These are phyloP conservation scores for Chaetorhynchus papuensis DNA, from an alignment of 2,113 vertebrate genomes.

Conservation along the genomic window DNA sequence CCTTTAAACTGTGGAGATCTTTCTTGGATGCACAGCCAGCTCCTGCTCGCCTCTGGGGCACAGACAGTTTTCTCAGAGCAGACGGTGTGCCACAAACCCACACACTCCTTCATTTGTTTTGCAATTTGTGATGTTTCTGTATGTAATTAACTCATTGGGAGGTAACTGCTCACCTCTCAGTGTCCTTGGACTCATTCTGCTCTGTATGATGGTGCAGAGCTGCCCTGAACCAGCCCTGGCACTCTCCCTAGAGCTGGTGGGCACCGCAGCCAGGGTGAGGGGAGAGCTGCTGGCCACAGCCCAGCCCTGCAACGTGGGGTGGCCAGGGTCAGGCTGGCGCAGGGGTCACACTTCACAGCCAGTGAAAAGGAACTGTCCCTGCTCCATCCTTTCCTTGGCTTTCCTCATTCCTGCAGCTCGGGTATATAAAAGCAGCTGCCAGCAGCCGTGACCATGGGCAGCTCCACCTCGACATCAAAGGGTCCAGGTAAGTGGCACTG, in stretches of 20 bases:
- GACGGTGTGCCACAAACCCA: not conserved
- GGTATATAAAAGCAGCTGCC: not conserved
- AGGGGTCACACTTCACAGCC: not conserved
- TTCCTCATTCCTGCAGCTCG: not conserved
- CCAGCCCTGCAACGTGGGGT: accelerated
- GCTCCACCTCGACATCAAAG: not conserved
- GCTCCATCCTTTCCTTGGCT: not conserved
- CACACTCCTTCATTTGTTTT: not conserved
- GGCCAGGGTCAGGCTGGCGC: not conserved
- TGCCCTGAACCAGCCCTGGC: not conserved
- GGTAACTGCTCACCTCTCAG: not conserved
- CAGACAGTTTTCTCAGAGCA: not conserved
- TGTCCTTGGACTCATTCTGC: not conserved
- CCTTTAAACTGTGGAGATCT: not conserved
- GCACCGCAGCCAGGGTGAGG: not conserved
- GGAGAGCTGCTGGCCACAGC: not conserved
- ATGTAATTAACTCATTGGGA: not conserved
- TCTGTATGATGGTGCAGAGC: not conserved
- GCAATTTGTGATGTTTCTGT: not conserved
- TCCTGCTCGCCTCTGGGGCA: not conserved
- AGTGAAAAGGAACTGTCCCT: not conserved
- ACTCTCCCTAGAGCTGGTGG: not conserved
- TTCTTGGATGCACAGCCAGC: not conserved
- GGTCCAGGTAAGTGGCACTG: constrained; percentile 34
- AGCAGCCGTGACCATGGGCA: not conserved